Base-by-base conservation (phyloP, 2,113 vertebrate genomes). In the Eurystomus gularis region DNA sequence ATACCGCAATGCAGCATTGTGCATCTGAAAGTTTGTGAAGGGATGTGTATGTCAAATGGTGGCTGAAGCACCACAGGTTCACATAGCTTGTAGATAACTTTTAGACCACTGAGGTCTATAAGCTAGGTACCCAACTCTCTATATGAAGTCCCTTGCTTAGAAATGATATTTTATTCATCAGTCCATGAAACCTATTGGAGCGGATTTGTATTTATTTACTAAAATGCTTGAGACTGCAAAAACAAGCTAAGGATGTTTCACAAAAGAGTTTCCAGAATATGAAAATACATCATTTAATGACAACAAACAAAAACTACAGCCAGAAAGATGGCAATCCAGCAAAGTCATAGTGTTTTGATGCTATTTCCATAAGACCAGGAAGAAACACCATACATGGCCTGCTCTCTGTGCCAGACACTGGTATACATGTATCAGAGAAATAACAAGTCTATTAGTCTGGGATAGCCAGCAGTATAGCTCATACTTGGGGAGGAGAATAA, bases 331-430 rank as follows among this genome's bases (percentile, higher is more conserved):
- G 21, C 54, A n/a, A 44, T 48, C 7, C 10, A 10, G 35, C 11
- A 83, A 58, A 92, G 42, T 13, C 1, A 0, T 58, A 48, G 15
- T 1, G 2, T 77, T 92, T 90, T 60, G 69, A 35, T 23, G 23
- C 11, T 90, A 14, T 44, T 92, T 90, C 85, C 64, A 57, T 72
- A 61, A 92, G 46, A 21, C 29, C 23, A 6, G 14, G 51, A 31
- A 71, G 52, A 87, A 95, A 79, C 37, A 84, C 48, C n/a, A n/a
- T 87, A 84, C 72, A 61, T n/a, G 55, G 71, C 25, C 26, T 86
- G 48, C 11, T 75, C 3, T 77, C 54, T 52, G 37, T 90, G 65
- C 76, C 64, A 81, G 76, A 52, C 17, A 13, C 9, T 78, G 54
- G 20, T 62, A 23, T 37, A 49, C 28, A 44, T 28, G 48, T 48